These are phyloP conservation scores for Pristiophorus japonicus DNA, from an alignment of 2,113 vertebrate species.

Conservation along the genomic window DNA sequence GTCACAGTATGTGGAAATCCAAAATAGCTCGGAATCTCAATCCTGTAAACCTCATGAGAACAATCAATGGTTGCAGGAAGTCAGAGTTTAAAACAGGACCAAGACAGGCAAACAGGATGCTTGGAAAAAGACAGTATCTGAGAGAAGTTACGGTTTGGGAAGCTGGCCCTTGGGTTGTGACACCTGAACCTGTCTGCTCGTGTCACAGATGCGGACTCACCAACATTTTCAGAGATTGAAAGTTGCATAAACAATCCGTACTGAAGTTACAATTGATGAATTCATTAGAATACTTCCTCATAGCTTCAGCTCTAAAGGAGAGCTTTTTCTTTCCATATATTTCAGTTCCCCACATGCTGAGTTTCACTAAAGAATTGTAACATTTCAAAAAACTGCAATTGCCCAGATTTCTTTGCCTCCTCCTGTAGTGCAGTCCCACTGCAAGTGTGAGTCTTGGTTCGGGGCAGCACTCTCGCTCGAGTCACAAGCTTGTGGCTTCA, in stretches of 20 bases:
- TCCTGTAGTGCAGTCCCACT: neutral
- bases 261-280: neutral
- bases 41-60: neutral
- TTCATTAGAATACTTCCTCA: neutral
- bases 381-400: neutral
- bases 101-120: no score
- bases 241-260: neutral
- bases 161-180: neutral
- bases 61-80: neutral
- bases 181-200: neutral
- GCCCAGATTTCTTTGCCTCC: neutral
- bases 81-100: neutral
- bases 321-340: neutral
- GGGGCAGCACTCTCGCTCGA: neutral
- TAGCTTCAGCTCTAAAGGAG: neutral
- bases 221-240: neutral
- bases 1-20: neutral
- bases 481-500: neutral
- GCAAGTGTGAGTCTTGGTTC: no score
- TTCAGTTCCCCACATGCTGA: neutral
- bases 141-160: neutral
- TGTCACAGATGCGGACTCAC: neutral
- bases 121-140: no score
- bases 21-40: neutral
- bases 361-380: neutral